Conservation (phyloP, 2,888 invertebrate genomes). For the Autographa pulchrina region DNA sequence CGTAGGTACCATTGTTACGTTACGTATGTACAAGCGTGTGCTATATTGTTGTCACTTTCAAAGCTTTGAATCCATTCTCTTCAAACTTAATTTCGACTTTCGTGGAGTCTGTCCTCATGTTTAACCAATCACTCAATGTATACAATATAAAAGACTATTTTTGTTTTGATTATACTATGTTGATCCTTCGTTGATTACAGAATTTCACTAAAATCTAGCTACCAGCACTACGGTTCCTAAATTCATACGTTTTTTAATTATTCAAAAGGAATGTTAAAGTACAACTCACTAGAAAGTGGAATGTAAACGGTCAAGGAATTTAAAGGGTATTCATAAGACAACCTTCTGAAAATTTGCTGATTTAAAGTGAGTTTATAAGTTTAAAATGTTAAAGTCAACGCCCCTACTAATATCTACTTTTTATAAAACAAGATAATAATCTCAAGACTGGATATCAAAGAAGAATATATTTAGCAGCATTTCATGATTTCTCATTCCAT, state of each 20-base stretch:
- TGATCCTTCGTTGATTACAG: slow-evolving; percentile 59
- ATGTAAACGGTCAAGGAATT: not conserved
- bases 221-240: slow-evolving; percentile 52
- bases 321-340: not conserved
- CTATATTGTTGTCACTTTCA: slow-evolving; percentile 11
- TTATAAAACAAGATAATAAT: not conserved
- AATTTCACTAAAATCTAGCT: slow-evolving; percentile 56
- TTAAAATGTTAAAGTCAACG: not conserved
- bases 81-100: slow-evolving; percentile 5
- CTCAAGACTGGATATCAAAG: not conserved
- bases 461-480: not conserved
- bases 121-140: slow-evolving; percentile 26
- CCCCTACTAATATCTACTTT: too few relatives aligned
- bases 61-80: slow-evolving; percentile 26
- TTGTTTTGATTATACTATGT: slow-evolving; percentile 36
- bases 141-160: slow-evolving; percentile 44
- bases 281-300: slow-evolving; percentile 2
- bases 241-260: slow-evolving; percentile 30
- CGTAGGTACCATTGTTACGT: slow-evolving; percentile 21
- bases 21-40: slow-evolving; percentile 39
- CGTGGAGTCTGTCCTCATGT: slow-evolving; percentile 15
- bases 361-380: not conserved
- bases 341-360: not conserved
- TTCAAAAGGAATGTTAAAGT: slow-evolving; percentile 27
- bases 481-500: not conserved